Conservation (phyloP, 2,797 vertebrate genomes). For the Buphagus erythrorhynchus region DNA sequence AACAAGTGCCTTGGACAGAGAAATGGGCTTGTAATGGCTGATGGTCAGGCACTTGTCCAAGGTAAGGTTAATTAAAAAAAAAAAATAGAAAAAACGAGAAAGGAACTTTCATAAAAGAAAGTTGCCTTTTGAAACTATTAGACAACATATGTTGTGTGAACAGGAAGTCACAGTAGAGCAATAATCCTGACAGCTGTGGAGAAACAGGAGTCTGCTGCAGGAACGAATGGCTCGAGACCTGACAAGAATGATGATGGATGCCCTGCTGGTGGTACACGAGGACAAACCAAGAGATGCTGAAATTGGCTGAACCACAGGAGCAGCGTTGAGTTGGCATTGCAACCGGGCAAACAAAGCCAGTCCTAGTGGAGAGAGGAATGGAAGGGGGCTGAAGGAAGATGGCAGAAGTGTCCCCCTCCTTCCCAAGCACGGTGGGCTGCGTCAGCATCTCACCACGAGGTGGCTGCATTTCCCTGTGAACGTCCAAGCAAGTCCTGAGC, state of each 20-base stretch:
- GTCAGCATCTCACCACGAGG: slow-evolving; percentile 22
- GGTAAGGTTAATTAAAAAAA: slow-evolving; percentile 15
- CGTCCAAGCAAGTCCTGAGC: background rate
- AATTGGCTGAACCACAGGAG: slow-evolving; percentile 40
- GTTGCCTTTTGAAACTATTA: slow-evolving; percentile 65
- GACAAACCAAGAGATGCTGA: slow-evolving; percentile 8
- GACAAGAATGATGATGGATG: slow-evolving; percentile 68
- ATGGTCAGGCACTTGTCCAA: slow-evolving; percentile 23
- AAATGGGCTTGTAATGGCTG: background rate
- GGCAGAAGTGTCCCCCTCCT: background rate
- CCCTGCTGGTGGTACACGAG: slow-evolving; percentile 41
- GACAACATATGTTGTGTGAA: slow-evolving; percentile 76
- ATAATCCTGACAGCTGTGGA: slow-evolving; percentile 75
- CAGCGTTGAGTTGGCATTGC: background rate
- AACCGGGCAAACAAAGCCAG: background rate
- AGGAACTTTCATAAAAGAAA: slow-evolving; percentile 55
- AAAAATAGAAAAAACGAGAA: background rate
- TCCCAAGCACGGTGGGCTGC: background rate
- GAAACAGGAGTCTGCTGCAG: slow-evolving; percentile 52
- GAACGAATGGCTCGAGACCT: slow-evolving; percentile 46
- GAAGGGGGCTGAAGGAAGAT: background rate
- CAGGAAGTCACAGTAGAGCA: slow-evolving; percentile 69
- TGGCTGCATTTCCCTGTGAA: slow-evolving; percentile 64
- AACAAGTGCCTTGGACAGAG: background rate
- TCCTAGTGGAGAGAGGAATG: background rate